phyloP scores from a whole-genome alignment of 2,888 invertebrate species.

The Euproctis similis region DNA sequence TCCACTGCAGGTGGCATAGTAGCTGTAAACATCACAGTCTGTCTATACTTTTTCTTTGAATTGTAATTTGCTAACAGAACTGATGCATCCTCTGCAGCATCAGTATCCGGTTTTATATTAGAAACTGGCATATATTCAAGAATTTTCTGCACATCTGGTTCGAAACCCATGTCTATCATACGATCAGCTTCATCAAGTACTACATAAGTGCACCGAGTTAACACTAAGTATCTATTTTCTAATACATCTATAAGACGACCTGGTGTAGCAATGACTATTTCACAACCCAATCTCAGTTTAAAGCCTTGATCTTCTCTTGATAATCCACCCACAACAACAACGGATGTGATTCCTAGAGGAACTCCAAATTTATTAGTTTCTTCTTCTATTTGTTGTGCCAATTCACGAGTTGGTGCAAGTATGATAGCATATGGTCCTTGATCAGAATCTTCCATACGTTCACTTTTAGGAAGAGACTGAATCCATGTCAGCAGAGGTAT shows the following conservation, averaged over 20 bases:
- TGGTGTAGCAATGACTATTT: conserved; percentile 99
- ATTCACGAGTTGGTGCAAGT: conserved; percentile 98
- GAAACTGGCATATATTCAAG: conserved; percentile 98
- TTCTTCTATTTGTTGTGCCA: conserved; percentile 99
- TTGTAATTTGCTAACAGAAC: conserved; percentile 94
- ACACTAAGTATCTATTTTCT: conserved; percentile 97
- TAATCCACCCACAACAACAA: conserved; percentile 98
- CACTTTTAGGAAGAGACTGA: conserved; percentile 96
- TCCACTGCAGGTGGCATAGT: conserved; percentile 99
- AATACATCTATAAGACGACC: conserved; percentile 99
- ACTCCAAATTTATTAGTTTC: conserved; percentile 98
- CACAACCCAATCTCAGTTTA: conserved; percentile 95
- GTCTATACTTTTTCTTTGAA: conserved; percentile 96
- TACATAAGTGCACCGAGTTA: conserved; percentile 98
- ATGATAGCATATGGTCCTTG: conserved; percentile 99
- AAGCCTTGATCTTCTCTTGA: conserved; percentile 99
- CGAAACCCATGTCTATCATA: conserved; percentile 99
- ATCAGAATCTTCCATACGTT: conserved; percentile 91
- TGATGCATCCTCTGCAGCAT: conserved; percentile 97
- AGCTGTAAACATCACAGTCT: conserved; percentile 99
- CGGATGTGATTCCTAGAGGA: conserved; percentile 93
- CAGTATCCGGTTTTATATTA: conserved; percentile 97
- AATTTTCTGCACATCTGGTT: conserved; percentile 98
- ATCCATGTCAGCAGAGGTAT: conserved; percentile 99
- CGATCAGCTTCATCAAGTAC: conserved; percentile 97